Conservation (phyloP, 2,113 vertebrate species). For the Potamarius usumacintae region DNA sequence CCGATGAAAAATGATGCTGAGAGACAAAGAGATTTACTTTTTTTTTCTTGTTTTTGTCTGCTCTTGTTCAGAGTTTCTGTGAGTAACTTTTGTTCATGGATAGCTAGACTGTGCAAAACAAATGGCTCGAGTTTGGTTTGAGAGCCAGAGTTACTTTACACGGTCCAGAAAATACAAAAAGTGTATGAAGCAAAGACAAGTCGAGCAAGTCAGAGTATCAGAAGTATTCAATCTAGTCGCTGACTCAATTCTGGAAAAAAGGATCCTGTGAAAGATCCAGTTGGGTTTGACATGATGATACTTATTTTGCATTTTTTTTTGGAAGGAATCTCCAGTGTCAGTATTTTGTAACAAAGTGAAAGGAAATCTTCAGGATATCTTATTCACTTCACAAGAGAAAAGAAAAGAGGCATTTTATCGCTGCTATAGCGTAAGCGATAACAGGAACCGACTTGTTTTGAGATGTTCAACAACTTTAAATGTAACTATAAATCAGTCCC, state of each 20-base stretch:
- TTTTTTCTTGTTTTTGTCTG: not conserved
- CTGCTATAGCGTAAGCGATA: not conserved
- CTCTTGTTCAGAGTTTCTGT: constrained; percentile 20
- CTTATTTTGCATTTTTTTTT: not conserved
- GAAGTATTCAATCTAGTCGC: not conserved
- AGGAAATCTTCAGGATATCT: not conserved
- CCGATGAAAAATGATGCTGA: constrained; percentile 69
- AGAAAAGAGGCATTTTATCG: not conserved
- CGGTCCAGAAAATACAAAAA: not conserved
- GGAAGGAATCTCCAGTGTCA: not conserved
- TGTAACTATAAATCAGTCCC: not conserved
- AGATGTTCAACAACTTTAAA: not conserved
- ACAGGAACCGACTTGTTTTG: not conserved
- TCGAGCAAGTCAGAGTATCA: too few relatives aligned
- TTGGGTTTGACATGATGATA: not conserved
- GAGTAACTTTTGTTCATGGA: constrained; percentile 26
- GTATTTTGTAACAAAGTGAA: not conserved
- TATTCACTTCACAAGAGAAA: not conserved
- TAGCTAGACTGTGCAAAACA: not conserved
- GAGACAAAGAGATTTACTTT: constrained; percentile 40
- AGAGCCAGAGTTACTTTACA: not conserved
- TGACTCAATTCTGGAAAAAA: not conserved
- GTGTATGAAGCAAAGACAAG: not conserved
- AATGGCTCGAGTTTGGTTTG: not conserved
- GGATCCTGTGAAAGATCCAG: not conserved